Percentiles rank a stretch among this genome's conserved stretches.
phyloP scores from a whole-genome alignment of 2,797 vertebrate genomes.

The Sebastes kiyomatsui region DNA sequence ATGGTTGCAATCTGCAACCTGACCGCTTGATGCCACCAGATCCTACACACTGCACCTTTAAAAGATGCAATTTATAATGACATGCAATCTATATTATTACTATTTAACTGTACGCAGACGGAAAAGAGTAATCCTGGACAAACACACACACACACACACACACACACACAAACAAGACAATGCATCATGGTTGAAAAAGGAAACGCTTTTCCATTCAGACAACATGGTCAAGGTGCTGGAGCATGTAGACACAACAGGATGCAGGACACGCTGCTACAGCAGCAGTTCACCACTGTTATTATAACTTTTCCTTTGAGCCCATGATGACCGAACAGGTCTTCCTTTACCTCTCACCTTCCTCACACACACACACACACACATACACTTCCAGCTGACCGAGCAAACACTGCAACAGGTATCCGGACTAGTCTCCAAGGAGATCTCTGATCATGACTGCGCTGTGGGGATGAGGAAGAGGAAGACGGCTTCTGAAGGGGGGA shows the following conservation, averaged over 20 bases:
- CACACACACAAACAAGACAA: background rate
- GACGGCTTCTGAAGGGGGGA: slow-evolving; percentile 52
- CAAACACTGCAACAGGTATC: slow-evolving; percentile 77
- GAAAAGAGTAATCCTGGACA: slow-evolving; percentile 1
- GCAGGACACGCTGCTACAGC: slow-evolving; percentile 37
- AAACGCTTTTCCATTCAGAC: slow-evolving; percentile 41
- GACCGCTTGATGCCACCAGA: background rate
- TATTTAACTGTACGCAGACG: background rate
- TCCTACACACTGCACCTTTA: background rate
- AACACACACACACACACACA: background rate
- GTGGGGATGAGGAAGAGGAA: slow-evolving; percentile 74
- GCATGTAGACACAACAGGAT: slow-evolving; percentile 73
- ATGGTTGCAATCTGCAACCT: background rate
- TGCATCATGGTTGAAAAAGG: slow-evolving; percentile 7
- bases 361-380: slow-evolving; percentile 31
- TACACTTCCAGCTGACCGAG: slow-evolving; percentile 51
- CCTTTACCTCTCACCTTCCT: slow-evolving; percentile 69
- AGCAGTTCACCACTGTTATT: slow-evolving; percentile 52
- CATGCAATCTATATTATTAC: background rate
- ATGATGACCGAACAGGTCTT: slow-evolving; percentile 61
- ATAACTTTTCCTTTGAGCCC: slow-evolving; percentile 59
- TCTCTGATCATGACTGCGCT: slow-evolving; percentile 52
- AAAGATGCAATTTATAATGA: background rate
- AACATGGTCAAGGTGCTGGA: slow-evolving; percentile 42
- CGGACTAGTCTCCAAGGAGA: slow-evolving; percentile 76